Conservation (phyloP, 2,113 vertebrate genomes). For the Burhinus oedicnemus region DNA sequence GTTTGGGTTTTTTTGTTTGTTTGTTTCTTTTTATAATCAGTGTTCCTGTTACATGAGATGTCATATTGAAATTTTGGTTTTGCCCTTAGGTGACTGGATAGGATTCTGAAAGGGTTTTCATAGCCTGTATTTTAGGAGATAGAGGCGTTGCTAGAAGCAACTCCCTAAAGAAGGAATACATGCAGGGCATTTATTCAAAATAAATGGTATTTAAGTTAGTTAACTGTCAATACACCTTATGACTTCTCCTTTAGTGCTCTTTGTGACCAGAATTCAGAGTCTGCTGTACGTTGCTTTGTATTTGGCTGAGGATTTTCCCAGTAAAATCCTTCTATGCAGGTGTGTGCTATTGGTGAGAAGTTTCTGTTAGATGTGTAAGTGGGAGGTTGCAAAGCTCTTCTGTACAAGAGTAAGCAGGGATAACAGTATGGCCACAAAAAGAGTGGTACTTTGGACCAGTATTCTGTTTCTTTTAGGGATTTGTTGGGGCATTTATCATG, state of each 20-base stretch:
- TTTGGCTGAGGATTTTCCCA: not conserved
- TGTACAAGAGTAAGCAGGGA: not conserved
- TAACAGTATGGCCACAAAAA: not conserved
- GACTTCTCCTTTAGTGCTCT: not conserved
- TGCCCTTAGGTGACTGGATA: not conserved
- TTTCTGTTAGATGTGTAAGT: not conserved
- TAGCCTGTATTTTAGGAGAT: not conserved
- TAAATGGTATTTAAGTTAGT: not conserved
- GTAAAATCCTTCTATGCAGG: not conserved
- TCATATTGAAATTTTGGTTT: not conserved
- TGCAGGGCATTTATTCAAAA: not conserved
- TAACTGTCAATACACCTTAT: not conserved
- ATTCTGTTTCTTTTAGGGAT: slow-evolving; percentile 18
- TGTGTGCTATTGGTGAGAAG: not conserved
- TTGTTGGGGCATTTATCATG: slow-evolving; percentile 27
- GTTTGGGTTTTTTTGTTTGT: not conserved
- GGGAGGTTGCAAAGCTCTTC: not conserved
- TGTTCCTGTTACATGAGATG: not conserved
- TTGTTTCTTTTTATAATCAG: not conserved
- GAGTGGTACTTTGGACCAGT: not conserved
- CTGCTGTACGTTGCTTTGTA: not conserved
- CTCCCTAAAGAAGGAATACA: not conserved
- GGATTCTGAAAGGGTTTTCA: not conserved
- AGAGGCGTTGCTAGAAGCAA: not conserved
- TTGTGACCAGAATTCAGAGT: not conserved